Base-by-base conservation (phyloP, 2,113 vertebrate species). In the Oreochromis niloticus region DNA sequence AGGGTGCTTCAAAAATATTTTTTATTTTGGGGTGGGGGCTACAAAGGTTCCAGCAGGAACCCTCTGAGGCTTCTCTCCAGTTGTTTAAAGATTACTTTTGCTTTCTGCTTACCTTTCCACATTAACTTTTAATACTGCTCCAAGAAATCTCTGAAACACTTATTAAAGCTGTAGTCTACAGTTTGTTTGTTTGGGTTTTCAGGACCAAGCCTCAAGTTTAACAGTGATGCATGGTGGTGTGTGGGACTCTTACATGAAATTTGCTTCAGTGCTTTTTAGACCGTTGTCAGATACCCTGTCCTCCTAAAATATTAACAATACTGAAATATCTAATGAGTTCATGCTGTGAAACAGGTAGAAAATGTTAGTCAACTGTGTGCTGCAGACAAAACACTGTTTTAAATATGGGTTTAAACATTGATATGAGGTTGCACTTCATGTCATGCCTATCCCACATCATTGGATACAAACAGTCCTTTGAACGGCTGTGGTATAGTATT, bases 41-140 rank as follows among this genome's bases (percentile, higher is more conserved):
- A 22, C 80, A 34, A 81, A 34, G 78, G 68, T 87, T 80, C 41
- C 57, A 81, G 32, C 34, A 80, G 36, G 30, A 88, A 80, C 79
- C 68, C 83, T 84, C 66, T 50, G 48, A 93, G 90, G 78, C 61
- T 80, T 22, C 73, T 88, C 48, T 83, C 48, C 39, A 43, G 30
- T 59, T 87, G 80, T 81, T 83, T 85, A 57, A 87, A 85, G 82
- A 84, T 87, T 13, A 48, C 57, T 57, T 83, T 88, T 39, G 75
- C 41, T 84, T 75, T 79, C 78, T 32, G 68, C 80, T 85, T 81
- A 80, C 83, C 50, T 87, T 90, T 88, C 39, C 57, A 27, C 50
- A 81, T 86, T 63, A 80, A 84, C 78, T 83, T 87, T 86, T 86
- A 88, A 83, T 81, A 75, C 11, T 66, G 19, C 71, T 85, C 50